These are phyloP conservation scores for Brachyrhaphis roseni DNA, from an alignment of 2,797 vertebrate species.

Conservation along the genomic window DNA sequence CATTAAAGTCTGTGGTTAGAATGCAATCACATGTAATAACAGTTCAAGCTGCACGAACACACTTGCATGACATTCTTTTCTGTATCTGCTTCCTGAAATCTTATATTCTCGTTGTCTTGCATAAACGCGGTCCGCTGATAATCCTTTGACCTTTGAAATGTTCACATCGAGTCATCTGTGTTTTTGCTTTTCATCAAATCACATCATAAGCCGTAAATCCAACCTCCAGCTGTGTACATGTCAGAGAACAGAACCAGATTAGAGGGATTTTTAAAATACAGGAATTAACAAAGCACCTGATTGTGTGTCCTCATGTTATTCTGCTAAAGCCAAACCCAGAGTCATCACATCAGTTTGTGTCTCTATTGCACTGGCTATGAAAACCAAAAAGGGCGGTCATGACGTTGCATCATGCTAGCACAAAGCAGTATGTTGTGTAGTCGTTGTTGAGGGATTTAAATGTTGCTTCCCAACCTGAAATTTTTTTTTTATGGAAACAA, in stretches of 20 bases:
- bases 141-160: conserved; percentile 32
- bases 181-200: conserved; percentile 58
- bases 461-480: conserved; percentile 11
- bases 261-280: conserved; percentile 71
- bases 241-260: conserved; percentile 64
- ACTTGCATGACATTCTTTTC: not conserved
- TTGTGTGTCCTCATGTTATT: conserved; percentile 72
- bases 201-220: conserved; percentile 67
- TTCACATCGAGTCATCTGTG: conserved; percentile 56
- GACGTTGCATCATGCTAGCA: conserved; percentile 33
- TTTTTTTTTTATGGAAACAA: too few relatives aligned
- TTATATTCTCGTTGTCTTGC: conserved; percentile 23
- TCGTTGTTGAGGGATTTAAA: conserved; percentile 27
- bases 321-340: conserved; percentile 65
- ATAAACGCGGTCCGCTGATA: conserved; percentile 47
- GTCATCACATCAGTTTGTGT: conserved; percentile 56
- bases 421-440: conserved; percentile 36
- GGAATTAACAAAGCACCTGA: conserved; percentile 73
- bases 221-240: conserved; percentile 56
- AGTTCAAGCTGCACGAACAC: not conserved
- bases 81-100: conserved; percentile 44
- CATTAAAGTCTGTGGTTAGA: not conserved
- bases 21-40: not conserved
- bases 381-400: conserved; percentile 46
- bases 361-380: conserved; percentile 16